Evolutionary conservation across 2,113 vertebrate species (phyloP).

Genomic region (Riparia riparia): DNA sequence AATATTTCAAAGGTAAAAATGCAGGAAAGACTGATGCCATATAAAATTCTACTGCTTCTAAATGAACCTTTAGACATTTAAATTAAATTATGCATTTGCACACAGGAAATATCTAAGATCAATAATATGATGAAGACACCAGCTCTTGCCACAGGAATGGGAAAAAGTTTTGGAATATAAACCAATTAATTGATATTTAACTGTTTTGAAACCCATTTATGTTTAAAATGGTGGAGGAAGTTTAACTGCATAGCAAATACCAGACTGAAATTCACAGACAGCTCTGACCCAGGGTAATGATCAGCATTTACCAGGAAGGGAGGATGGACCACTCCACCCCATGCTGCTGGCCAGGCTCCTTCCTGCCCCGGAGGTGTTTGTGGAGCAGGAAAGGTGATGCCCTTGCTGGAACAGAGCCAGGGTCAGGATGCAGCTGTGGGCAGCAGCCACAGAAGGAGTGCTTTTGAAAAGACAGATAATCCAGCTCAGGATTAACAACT

Average conservation of each 20-base stretch:
- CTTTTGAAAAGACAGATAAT: not conserved
- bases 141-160: not conserved
- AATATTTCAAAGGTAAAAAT: not conserved
- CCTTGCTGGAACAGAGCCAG: not conserved
- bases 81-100: not conserved
- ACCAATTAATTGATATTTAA: not conserved
- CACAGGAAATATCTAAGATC: not conserved
- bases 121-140: not conserved
- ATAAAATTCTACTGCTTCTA: not conserved
- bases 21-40: not conserved
- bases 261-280: not conserved
- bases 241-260: not conserved
- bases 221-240: not conserved
- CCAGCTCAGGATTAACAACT: conserved; percentile 40
- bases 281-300: not conserved
- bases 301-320: not conserved
- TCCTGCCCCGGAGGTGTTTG: not conserved
- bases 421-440: not conserved
- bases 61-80: not conserved
- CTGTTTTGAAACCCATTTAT: not conserved
- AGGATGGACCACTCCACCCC: not conserved
- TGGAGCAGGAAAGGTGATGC: not conserved
- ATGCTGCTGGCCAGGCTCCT: not conserved
- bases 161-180: not conserved
- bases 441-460: not conserved